A percentile compares a stretch with the other conserved stretches of the same genome.
Evolutionary conservation across 2,888 invertebrate genomes (phyloP).

Genomic region (Carterocephalus palaemon): DNA sequence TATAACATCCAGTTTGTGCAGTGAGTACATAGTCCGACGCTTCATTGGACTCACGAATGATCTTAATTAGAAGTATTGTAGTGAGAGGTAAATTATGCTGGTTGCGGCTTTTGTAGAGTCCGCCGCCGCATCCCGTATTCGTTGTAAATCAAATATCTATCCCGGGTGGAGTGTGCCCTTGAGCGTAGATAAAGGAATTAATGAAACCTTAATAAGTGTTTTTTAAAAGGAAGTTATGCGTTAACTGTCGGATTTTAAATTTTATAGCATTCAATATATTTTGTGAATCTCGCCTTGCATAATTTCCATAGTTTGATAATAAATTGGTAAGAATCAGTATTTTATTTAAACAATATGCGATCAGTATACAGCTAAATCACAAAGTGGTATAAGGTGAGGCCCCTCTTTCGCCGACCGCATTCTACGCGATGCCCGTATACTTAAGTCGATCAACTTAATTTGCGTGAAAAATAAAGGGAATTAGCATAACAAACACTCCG

Average conservation of each 20-base stretch:
- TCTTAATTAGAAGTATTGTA: slow-evolving; percentile 78
- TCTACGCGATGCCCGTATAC: slow-evolving; percentile 54
- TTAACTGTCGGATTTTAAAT: slow-evolving; percentile 32
- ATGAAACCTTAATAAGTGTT: slow-evolving; percentile 70
- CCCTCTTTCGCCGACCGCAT: slow-evolving; percentile 38
- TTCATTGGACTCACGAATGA: slow-evolving; percentile 69
- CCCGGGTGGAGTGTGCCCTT: slow-evolving; percentile 51
- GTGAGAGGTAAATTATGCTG: slow-evolving; percentile 63
- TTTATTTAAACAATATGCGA: slow-evolving; percentile 24
- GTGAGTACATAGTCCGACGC: slow-evolving; percentile 59
- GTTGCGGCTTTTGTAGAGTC: slow-evolving; percentile 50
- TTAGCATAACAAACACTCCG: slow-evolving; percentile 58
- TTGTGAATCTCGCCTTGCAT: too few species aligned
- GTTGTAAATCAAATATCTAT: slow-evolving; percentile 67
- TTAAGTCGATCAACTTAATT: slow-evolving; percentile 57
- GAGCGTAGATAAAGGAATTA: slow-evolving; percentile 71
- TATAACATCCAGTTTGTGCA: slow-evolving; percentile 70
- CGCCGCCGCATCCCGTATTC: slow-evolving; percentile 36
- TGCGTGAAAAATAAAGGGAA: slow-evolving; percentile 58
- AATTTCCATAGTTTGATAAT: slow-evolving; percentile 7
- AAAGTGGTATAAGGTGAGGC: slow-evolving; percentile 59
- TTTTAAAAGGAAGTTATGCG: slow-evolving; percentile 39
- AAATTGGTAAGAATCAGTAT: slow-evolving; percentile 16
- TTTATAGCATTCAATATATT: too few species aligned
- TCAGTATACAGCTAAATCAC: slow-evolving; percentile 59